Evolutionary conservation across 64 coral and sea anemone genomes (phyloP), one percentile per base, ranked within the genome.

Genomic region (Montipora foliosa): DNA sequence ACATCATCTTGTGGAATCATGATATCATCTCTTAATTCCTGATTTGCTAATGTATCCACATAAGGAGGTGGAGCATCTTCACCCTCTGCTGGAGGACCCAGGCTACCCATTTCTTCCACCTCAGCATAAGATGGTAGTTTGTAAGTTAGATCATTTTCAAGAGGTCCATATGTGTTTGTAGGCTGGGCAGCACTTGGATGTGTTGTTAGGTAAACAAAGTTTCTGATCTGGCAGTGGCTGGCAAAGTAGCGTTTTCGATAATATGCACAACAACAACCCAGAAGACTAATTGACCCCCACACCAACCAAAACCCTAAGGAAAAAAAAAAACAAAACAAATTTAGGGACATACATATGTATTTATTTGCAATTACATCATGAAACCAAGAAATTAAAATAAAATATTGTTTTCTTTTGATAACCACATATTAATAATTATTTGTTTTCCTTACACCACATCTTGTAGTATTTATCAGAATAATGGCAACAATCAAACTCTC

Each of bases 61-160:
- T 93, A 93, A 1, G 91, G 91, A 6, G 91, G 91, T 15, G 91
- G 91, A 10, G 91, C 91, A 50, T 59, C 83, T 80, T 87, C 91
- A 0, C 48, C 64, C 46, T 93, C 91, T 37, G 19, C 74, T 29
- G 91, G 91, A 21, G 91, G 91, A 50, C 75, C 91, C 44, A 93
- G 55, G 13, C 76, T 68, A 37, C 55, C 53, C 91, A 93, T 93
- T 17, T 72, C 82, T 67, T 87, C 84, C 5, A 71, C 91, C 49
- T 93, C 91, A 82, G 79, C 91, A 61, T 93, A 93, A 25, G 91
- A 87, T 8, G 91, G 91, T 19, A 93, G 62, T 25, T 87, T 93
- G 47, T 82, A 87, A 44, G 66, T 61, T 44, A 73, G 91, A 83
- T 46, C 9, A 76, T n/a, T 20, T 11, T 46, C 68, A 60, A 58